Evolutionary conservation across 2,797 vertebrate genomes (phyloP), one percentile per base, ranked within the genome.

Genomic region (Bradypus variegatus): DNA sequence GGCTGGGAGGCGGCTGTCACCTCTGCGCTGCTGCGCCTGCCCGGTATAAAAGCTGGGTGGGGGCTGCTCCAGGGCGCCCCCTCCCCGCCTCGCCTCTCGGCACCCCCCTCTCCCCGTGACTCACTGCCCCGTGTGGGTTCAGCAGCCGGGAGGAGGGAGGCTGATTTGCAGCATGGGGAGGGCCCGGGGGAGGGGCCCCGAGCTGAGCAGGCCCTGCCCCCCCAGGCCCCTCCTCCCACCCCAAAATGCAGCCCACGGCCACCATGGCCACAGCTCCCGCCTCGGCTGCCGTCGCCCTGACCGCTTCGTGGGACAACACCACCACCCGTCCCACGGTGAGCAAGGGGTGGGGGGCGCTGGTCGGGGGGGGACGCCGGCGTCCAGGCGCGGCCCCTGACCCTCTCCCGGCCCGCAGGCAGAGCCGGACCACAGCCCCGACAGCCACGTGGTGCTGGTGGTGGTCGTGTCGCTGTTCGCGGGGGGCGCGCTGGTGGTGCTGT

Each of bases 291-390:
- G 97, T 97, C 96, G 97, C 97, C 97, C 97, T 98, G 98, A 99
- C 98, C 97, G 98, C 98, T 97, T 95, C 98, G 94, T 99, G 98
- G 99, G 98, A 98, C 97, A 98, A 98, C 97, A 95, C 98, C 96
- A 98, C 98, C 92, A 98, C 98, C 94, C 98, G 97, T 96, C 97
- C 98, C 95, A 99, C 99, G 94, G 99, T 99, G 97, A 98, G 98
- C 97, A 48, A 80, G 86, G 14, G 88, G 48, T 19, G 50, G 23
- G 83, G 86, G 69, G 14, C 1, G 36, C 6, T 1, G 29, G 92
- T 31, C 67, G 80, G 53, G 27, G 0, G 23, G 10, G n/a, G 55
- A 27, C 3, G 23, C 5, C 8, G 10, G 53, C 13, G 5, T 27
- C 21, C 11, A 9, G 10, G 41, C 50, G 3, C 23, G 2, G 11